Evolutionary conservation across 2,797 vertebrate genomes (phyloP).

Genomic region (Sphenodon punctatus): DNA sequence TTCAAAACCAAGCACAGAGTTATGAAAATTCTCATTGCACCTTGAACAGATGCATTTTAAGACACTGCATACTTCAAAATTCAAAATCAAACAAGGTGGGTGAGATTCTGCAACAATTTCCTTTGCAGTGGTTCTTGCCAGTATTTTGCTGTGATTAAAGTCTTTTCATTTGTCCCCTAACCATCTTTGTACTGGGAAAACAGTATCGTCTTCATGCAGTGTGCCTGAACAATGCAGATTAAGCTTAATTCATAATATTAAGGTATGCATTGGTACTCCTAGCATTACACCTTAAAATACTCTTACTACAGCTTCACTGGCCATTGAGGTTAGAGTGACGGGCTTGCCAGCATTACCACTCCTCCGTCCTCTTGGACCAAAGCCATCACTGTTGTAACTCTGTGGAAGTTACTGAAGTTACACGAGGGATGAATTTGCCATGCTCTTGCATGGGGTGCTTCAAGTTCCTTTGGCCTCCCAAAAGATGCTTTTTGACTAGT

Average conservation of each 20-base stretch:
- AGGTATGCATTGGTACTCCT: not conserved
- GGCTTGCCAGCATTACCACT: not conserved
- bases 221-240: not conserved
- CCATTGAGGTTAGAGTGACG: constrained; percentile 9
- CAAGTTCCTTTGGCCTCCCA: not conserved
- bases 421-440: not conserved
- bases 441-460: not conserved
- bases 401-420: not conserved
- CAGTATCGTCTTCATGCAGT: not conserved
- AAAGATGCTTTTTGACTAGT: not conserved
- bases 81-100: not conserved
- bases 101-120: not conserved
- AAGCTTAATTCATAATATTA: not conserved
- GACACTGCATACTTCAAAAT: not conserved
- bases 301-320: not conserved
- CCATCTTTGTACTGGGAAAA: not conserved
- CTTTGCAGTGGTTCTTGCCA: not conserved
- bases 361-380: not conserved
- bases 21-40: too few species aligned
- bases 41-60: too few species aligned
- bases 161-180: not conserved
- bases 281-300: not conserved
- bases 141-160: not conserved
- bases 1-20: not conserved
- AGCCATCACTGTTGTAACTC: not conserved